Conservation (phyloP, 2,797 vertebrate genomes). For the Phrynocephalus vlangalii region DNA sequence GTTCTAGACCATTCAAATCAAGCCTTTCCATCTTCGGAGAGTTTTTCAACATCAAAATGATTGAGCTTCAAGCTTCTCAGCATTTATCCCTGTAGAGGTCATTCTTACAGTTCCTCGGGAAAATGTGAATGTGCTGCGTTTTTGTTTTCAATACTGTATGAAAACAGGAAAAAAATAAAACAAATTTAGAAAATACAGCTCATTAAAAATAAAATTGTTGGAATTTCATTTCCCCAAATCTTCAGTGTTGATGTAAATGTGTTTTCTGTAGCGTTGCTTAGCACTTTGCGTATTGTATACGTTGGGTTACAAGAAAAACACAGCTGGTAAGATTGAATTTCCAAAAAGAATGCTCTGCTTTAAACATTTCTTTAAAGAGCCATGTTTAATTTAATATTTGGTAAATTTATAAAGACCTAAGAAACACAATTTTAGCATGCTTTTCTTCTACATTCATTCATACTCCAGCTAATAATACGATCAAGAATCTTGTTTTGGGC, state of each 20-base stretch:
- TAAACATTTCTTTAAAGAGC: constrained; percentile 73
- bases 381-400: constrained; percentile 78
- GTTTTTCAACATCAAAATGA: constrained; percentile 88
- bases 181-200: constrained; percentile 86
- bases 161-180: constrained; percentile 86
- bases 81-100: constrained; percentile 93
- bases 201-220: constrained; percentile 87
- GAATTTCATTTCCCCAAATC: constrained; percentile 85
- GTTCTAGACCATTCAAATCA: constrained; percentile 92
- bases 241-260: constrained; percentile 93
- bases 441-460: constrained; percentile 78
- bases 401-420: constrained; percentile 74
- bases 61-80: constrained; percentile 93
- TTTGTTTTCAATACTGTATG: constrained; percentile 95
- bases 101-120: constrained; percentile 95
- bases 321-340: constrained; percentile 70
- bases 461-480: constrained; percentile 73
- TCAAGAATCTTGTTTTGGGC: constrained; percentile 77
- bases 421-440: constrained; percentile 84
- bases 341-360: constrained; percentile 77
- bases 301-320: constrained; percentile 80
- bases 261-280: constrained; percentile 92
- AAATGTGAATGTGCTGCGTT: constrained; percentile 97
- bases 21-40: constrained; percentile 89
- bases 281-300: constrained; percentile 90